These are phyloP conservation scores for Pipra filicauda DNA, from an alignment of 2,113 vertebrate genomes.

Conservation along the genomic window DNA sequence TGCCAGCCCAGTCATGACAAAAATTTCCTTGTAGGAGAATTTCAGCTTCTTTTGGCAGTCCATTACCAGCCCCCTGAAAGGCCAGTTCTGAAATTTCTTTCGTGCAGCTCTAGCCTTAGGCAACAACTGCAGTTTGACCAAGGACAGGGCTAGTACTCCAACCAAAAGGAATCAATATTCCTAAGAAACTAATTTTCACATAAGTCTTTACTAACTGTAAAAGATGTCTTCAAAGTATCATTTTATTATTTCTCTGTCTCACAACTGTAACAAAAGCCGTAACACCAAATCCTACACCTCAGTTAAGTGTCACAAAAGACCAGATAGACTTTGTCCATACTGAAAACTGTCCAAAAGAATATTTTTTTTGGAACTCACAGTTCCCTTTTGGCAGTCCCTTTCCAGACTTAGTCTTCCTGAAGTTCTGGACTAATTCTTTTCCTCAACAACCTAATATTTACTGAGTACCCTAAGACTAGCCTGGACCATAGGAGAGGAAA, in stretches of 20 bases:
- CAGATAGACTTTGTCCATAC: not conserved
- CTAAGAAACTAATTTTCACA: not conserved
- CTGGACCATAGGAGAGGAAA: not conserved
- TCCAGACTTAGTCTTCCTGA: not conserved
- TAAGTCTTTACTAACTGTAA: not conserved
- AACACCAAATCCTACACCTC: not conserved
- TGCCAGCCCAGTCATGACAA: not conserved
- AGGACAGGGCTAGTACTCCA: not conserved
- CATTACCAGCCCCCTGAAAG: not conserved
- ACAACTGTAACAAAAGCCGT: not conserved
- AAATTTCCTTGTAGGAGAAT: not conserved
- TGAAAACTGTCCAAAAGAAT: not conserved
- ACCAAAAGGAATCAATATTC: not conserved
- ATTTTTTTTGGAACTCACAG: not conserved
- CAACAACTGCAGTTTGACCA: not conserved
- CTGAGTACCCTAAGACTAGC: not conserved
- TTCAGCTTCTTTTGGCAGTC: not conserved
- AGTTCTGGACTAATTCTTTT: not conserved
- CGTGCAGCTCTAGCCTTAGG: not conserved
- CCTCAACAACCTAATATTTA: not conserved
- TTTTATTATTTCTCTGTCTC: not conserved
- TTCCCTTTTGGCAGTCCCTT: not conserved
- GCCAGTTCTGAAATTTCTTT: not conserved
- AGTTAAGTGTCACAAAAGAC: not conserved
- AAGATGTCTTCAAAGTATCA: not conserved